These are phyloP conservation scores for Siniperca obscura DNA, from an alignment of 2,797 vertebrate species.

Conservation along the genomic window DNA sequence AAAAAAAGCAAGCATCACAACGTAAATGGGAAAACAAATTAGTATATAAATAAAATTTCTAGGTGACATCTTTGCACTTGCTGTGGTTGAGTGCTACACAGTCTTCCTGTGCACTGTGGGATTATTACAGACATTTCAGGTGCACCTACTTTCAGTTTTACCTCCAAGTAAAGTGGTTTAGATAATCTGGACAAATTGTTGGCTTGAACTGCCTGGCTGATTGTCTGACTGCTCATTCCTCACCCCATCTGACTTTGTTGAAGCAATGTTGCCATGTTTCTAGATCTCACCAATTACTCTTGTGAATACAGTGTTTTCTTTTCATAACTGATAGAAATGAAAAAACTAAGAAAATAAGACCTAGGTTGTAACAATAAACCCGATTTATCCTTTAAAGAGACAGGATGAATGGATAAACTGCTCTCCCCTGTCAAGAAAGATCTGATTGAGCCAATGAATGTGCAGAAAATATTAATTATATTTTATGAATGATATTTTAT, in stretches of 20 bases:
- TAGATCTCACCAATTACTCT: slow-evolving; percentile 1
- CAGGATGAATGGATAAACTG: neutral
- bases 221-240: neutral
- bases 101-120: no score
- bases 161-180: neutral
- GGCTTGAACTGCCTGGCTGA: neutral
- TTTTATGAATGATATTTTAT: slow-evolving; percentile 19
- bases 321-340: slow-evolving; percentile 10
- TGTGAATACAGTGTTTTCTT: neutral
- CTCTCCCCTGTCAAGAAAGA: neutral
- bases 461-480: slow-evolving; percentile 6
- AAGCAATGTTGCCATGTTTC: neutral
- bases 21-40: neutral
- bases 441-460: slow-evolving; percentile 9
- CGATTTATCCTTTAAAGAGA: slow-evolving; percentile 1
- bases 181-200: neutral
- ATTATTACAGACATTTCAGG: neutral
- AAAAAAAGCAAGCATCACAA: neutral
- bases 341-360: neutral
- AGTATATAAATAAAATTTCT: neutral
- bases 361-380: slow-evolving; percentile 5
- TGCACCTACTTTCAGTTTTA: neutral
- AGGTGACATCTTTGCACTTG: no score
- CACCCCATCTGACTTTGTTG: slow-evolving; percentile 1
- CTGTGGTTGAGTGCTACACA: no score